Conservation (phyloP, 1,140 invertebrate genomes). For the Mizuhopecten yessoensis region DNA sequence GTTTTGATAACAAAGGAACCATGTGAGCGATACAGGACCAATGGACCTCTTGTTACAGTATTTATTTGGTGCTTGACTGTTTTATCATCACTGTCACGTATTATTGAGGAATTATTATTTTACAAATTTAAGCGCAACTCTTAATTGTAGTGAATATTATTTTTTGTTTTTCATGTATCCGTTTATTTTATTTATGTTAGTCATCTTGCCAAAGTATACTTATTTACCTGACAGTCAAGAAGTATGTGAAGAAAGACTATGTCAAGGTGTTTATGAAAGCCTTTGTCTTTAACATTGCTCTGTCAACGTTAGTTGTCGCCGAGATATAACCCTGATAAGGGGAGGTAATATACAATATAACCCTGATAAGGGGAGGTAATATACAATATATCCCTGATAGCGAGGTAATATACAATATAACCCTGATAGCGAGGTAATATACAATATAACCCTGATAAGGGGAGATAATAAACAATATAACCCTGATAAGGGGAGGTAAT, state of each 20-base stretch:
- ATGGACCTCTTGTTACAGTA: neutral
- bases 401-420: no score
- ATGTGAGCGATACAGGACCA: neutral
- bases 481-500: neutral
- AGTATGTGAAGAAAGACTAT: no score
- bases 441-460: neutral
- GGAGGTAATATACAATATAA: no score
- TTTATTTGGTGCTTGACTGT: conserved; percentile 1
- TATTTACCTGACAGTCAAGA: no score
- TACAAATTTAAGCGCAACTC: neutral
- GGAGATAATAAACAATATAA: neutral
- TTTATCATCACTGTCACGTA: neutral
- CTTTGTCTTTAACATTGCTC: no score
- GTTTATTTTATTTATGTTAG: neutral
- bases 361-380: no score
- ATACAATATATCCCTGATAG: no score
- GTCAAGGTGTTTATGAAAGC: no score
- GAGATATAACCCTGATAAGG: no score
- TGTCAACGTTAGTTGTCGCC: no score
- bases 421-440: no score
- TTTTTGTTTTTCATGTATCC: neutral
- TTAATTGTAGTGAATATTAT: neutral
- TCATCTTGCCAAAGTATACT: conserved; percentile 7
- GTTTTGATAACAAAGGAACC: no score
- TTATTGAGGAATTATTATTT: neutral